A percentile compares a stretch with the other conserved stretches of the same genome.
Conservation (phyloP, 2,797 vertebrate species). For the Betta splendens region DNA sequence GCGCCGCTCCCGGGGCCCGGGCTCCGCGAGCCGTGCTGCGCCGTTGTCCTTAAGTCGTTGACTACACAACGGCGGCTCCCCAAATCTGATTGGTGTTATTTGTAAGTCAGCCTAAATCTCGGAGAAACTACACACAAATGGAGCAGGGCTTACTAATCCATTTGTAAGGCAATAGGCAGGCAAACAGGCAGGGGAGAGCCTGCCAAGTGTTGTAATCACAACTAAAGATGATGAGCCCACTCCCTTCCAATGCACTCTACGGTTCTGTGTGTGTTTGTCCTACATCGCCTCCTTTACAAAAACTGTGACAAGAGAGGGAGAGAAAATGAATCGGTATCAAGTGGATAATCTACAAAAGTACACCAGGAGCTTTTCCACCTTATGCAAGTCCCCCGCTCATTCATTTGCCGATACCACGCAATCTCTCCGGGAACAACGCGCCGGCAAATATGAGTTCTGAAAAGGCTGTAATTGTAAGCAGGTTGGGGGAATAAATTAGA, state of each 20-base stretch:
- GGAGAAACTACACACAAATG: conserved; percentile 72
- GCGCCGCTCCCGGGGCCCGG: conserved; percentile 21
- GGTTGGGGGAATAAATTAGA: conserved; percentile 81
- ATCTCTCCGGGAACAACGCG: conserved; percentile 65
- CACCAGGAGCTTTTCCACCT: conserved; percentile 76
- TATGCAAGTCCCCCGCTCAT: conserved; percentile 72
- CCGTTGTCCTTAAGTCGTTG: conserved; percentile 62
- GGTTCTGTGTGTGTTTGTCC: conserved; percentile 59
- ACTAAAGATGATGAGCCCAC: conserved; percentile 80
- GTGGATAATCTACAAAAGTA: conserved; percentile 80
- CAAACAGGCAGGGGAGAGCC: conserved; percentile 74
- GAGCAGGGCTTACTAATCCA: conserved; percentile 78
- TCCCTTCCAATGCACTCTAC: conserved; percentile 69
- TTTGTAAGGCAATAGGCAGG: conserved; percentile 81
- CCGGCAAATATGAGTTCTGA: conserved; percentile 66
- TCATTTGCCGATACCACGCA: conserved; percentile 71
- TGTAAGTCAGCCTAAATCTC: conserved; percentile 78
- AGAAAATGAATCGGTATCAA: conserved; percentile 76
- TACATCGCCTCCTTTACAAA: conserved; percentile 73
- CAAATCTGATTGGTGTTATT: conserved; percentile 80
- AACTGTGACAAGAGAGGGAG: conserved; percentile 60
- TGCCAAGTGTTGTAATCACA: conserved; percentile 83
- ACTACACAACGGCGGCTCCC: conserved; percentile 66
- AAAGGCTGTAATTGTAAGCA: conserved; percentile 79
- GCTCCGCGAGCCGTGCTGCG: conserved; percentile 8